A percentile compares a stretch with the other conserved stretches of the same genome.
These are phyloP conservation scores for Druon quercuslanigerum DNA, from an alignment of 1,140 invertebrate species.

Conservation along the genomic window DNA sequence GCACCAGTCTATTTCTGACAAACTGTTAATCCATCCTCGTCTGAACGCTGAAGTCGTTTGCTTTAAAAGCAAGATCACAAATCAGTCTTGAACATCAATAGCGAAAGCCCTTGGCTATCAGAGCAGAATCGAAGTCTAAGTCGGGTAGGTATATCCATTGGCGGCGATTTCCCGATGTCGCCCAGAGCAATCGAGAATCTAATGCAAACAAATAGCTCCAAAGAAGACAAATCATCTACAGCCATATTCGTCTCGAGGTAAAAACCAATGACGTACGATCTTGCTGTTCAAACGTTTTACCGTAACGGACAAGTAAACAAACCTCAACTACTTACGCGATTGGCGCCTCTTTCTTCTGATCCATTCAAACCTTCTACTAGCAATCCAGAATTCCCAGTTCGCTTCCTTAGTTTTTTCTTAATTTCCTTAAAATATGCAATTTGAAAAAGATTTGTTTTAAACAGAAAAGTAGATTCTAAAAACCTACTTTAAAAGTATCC, in stretches of 20 bases:
- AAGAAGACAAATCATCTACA: slow-evolving; percentile 63
- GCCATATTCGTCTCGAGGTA: slow-evolving; percentile 56
- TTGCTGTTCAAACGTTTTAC: slow-evolving; percentile 38
- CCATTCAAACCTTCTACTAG: slow-evolving; percentile 23
- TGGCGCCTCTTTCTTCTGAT: slow-evolving; percentile 32
- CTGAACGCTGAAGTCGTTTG: slow-evolving; percentile 47
- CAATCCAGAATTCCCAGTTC: background rate
- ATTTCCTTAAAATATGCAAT: no score
- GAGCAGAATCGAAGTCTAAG: slow-evolving; percentile 30
- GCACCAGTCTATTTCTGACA: slow-evolving; percentile 33
- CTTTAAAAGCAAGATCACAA: slow-evolving; percentile 41
- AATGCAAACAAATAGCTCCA: slow-evolving; percentile 64
- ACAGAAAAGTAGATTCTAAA: no score
- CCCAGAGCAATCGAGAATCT: slow-evolving; percentile 47
- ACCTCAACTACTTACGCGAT: background rate
- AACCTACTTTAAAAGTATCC: no score
- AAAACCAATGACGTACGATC: slow-evolving; percentile 61
- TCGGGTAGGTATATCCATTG: slow-evolving; percentile 46
- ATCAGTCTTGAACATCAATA: slow-evolving; percentile 44
- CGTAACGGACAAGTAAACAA: slow-evolving; percentile 6
- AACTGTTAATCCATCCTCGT: slow-evolving; percentile 51
- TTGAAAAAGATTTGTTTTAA: no score
- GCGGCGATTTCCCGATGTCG: slow-evolving; percentile 51
- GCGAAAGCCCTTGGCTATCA: slow-evolving; percentile 49
- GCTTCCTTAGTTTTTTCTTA: background rate